Evolutionary conservation across 1,140 invertebrate species (phyloP), one percentile per base, ranked within the genome.

Genomic region (Aphidius ervi): DNA sequence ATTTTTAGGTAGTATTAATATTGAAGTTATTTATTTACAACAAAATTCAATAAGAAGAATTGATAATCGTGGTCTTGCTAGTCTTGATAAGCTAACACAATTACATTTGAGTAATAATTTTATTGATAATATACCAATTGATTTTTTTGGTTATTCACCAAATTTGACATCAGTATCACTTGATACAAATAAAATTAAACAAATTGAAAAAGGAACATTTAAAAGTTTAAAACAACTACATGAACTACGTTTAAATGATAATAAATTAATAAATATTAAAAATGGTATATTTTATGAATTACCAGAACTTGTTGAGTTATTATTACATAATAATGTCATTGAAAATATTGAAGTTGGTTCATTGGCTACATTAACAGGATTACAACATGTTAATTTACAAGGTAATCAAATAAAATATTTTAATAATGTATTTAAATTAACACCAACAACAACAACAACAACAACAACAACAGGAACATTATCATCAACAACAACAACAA

Each of bases 351-450:
- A 93, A 64, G 85, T 87, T 4, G 92, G 93, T 49, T 88, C 94
- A 0, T 87, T 98, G 65, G 84, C 87, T 39, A 91, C 87, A 3
- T 76, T 97, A 45, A 85, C 84, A 65, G 91, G 85, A 68, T 82
- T 98, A n/a, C 90, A 94, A 68, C 90, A 94, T 69, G 86, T 95
- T 46, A 94, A 94, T 81, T 79, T 95, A 20, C 91, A 94, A 70
- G 88, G 89, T 9, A 95, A 96, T 77, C 80, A 84, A 41, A 74
- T 96, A 40, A 82, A 86, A 0, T 84, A 86, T 45, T 76, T 95
- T 2, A 90, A 87, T n/a, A 90, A 94, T 70, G 85, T 93, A 31
- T 92, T 95, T 67, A 86, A 89, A 20, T 82, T 75, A 40, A 75
- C 78, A 9, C 68, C 69, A 4, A 63, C 64, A 5, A 68, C 70